These are phyloP conservation scores for Champsocephalus esox DNA, from an alignment of 2,797 vertebrate genomes.

Conservation along the genomic window DNA sequence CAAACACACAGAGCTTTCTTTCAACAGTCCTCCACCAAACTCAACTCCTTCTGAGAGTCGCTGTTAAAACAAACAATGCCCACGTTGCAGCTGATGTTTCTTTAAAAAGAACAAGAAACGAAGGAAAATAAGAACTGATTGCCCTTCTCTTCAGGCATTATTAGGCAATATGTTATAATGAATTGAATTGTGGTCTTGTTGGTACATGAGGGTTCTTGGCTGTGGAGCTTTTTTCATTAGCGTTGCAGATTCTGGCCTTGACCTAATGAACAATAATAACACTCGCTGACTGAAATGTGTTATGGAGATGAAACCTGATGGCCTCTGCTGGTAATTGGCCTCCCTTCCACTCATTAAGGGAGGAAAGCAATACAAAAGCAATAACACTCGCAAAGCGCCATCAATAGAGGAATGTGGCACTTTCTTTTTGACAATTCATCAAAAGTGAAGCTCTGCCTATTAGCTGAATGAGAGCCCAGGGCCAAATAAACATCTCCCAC, in stretches of 20 bases:
- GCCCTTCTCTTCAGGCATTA: constrained; percentile 72
- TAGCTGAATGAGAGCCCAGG: constrained; percentile 72
- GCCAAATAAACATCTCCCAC: constrained; percentile 76
- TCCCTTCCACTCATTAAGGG: constrained; percentile 77
- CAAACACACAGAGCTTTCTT: constrained; percentile 80
- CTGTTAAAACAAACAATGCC: constrained; percentile 76
- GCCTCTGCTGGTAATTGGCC: constrained; percentile 76
- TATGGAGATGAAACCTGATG: constrained; percentile 73
- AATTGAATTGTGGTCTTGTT: constrained; percentile 79
- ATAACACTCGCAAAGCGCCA: constrained; percentile 76
- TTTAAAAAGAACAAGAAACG: constrained; percentile 35
- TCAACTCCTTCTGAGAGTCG: constrained; percentile 63
- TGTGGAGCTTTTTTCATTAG: constrained; percentile 80
- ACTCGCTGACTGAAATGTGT: constrained; percentile 74
- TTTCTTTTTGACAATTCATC: constrained; percentile 78
- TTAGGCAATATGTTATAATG: constrained; percentile 80
- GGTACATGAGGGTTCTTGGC: constrained; percentile 70
- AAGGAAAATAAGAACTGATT: constrained; percentile 56
- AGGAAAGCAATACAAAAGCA: constrained; percentile 77
- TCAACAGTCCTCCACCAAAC: constrained; percentile 65
- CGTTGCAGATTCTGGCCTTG: constrained; percentile 66
- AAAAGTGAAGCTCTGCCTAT: constrained; percentile 71
- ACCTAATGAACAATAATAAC: constrained; percentile 85
- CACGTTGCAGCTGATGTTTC: constrained; percentile 50
- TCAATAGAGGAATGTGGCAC: constrained; percentile 73